Base-by-base conservation (phyloP, 2,113 vertebrate species). In the Rhabdornis inornatus region DNA sequence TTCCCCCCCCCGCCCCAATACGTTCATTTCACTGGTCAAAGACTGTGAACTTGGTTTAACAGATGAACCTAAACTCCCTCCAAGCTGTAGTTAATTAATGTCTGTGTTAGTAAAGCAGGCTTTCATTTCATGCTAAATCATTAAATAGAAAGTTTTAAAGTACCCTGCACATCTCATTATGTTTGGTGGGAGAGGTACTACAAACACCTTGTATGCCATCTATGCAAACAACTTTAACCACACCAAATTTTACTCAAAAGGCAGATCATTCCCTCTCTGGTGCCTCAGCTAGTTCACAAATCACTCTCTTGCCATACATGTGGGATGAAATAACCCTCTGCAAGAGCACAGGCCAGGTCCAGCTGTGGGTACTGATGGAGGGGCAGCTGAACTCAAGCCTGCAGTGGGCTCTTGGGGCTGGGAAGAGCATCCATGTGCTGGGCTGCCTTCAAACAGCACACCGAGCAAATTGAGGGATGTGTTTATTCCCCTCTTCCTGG, bases 1-100 rank as follows among this genome's bases (percentile, higher is more conserved):
- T 1, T 15, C 3, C 1, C 6, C 1, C 4, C 33, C 10, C 7
- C 39, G 39, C 11, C 12, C n/a, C n/a, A n/a, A 9, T 44, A 23
- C 80, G 9, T 61, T 91, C 16, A 70, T 87, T 57, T 91, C 60
- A 45, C 10, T 56, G 40, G 37, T 49, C 66, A 66, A 82, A 66
- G 50, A 22, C 55, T 31, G 5, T 56, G 68, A 83, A 63, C 6
- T 3, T 49, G 15, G 23, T 49, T 74, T 81, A 60, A 89, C n/a
- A 69, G 50, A 25, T n/a, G 49, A 74, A 27, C 52, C 59, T 65
- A 81, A 86, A 57, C 3, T 13, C 11, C 50, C 42, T 70, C 13
- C 16, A 44, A 39, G 7, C 17, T 53, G 31, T 31, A 69, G 40
- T 31, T 49, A 64, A 40, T 83, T 21, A 19, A 69, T 80, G 19